These are phyloP conservation scores for Callinectes sapidus DNA, from an alignment of 2,888 invertebrate species.

Conservation along the genomic window DNA sequence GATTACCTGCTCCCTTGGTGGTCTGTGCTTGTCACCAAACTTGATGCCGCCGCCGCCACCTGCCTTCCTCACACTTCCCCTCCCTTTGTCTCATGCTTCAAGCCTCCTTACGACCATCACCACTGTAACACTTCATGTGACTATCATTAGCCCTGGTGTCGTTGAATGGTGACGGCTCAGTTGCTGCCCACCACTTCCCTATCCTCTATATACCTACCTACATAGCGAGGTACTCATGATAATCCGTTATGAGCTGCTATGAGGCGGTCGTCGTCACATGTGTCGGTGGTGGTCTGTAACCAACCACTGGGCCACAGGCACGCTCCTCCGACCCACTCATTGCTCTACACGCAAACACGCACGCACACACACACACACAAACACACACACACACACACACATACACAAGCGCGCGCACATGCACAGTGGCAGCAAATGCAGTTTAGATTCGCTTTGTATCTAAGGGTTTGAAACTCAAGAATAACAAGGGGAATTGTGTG, in stretches of 20 bases:
- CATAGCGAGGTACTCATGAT: not conserved
- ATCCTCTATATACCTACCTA: too few relatives aligned
- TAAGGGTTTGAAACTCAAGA: not conserved
- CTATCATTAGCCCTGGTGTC: not conserved
- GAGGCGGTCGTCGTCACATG: not conserved
- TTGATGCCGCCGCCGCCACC: not conserved
- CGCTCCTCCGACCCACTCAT: not conserved
- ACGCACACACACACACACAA: not conserved
- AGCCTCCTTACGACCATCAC: not conserved
- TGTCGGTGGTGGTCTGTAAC: not conserved
- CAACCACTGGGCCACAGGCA: not conserved
- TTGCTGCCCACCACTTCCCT: not conserved
- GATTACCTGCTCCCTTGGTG: conserved; percentile 27
- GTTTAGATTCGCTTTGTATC: not conserved
- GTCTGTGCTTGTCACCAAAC: conserved; percentile 18
- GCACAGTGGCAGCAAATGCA: not conserved
- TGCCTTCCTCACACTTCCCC: not conserved
- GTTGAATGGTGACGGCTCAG: not conserved
- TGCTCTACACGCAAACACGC: not conserved
- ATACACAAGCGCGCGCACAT: too few relatives aligned
- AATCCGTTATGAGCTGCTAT: conserved; percentile 1
- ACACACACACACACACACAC: conserved; percentile 25
- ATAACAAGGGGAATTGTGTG: not conserved
- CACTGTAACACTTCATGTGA: not conserved
- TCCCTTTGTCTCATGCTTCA: not conserved